Evolutionary conservation across 2,888 invertebrate species (phyloP).

Genomic region (Diaphora mendica): DNA sequence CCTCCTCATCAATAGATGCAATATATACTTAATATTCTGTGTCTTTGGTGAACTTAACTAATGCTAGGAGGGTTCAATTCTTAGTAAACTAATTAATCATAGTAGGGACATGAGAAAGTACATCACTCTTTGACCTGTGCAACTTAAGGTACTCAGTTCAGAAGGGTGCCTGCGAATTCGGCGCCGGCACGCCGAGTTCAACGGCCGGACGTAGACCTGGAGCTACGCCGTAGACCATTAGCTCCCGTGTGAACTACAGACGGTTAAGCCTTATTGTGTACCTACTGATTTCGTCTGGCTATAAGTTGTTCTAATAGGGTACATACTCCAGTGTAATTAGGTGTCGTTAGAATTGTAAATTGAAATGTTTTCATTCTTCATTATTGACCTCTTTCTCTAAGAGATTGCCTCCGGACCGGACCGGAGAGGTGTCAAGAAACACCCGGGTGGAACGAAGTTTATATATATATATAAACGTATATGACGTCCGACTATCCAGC

Average conservation of each 20-base stretch:
- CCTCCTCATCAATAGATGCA: background rate
- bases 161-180: conserved; percentile 76
- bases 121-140: conserved; percentile 72
- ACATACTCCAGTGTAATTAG: background rate
- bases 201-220: conserved; percentile 81
- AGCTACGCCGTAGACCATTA: conserved; percentile 79
- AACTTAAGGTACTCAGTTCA: conserved; percentile 68
- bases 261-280: conserved; percentile 45
- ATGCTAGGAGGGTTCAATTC: background rate
- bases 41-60: background rate
- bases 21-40: background rate
- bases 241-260: conserved; percentile 53
- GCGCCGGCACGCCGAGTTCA: conserved; percentile 73
- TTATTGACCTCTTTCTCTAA: background rate
- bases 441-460: no score
- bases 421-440: no score
- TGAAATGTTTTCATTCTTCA: background rate
- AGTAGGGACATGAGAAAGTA: conserved; percentile 52
- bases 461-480: no score
- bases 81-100: conserved; percentile 12
- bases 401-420: no score
- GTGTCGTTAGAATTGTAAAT: background rate
- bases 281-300: conserved; percentile 37
- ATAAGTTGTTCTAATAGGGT: conserved; percentile 14
- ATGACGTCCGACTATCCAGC: no score